Base-by-base conservation (phyloP, 2,113 vertebrate species). In the Oplegnathus fasciatus region DNA sequence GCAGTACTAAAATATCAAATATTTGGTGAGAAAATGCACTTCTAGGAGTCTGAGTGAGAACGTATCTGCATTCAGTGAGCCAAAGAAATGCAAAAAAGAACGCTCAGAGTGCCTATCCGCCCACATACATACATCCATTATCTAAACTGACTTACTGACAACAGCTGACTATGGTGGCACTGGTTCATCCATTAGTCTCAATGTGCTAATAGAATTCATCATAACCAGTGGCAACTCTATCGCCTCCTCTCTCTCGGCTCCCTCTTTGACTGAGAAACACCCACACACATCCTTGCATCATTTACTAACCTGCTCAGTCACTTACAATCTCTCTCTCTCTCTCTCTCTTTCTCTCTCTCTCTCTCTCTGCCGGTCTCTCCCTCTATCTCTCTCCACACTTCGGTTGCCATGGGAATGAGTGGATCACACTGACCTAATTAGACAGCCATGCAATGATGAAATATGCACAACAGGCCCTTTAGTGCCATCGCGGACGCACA, bases 351-450 rank as follows among this genome's bases (percentile, higher is more conserved):
- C 30, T 80, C 58, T 54, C 44, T 42, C 75, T 37, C 48, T 52
- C 34, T 67, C 66, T 3, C 34, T 37, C 50, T 20, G 1, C 20
- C 5, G 11, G 2, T 44, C 42, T 1, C 9, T 55, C 61, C 58
- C 55, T 55, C 48, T 48, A 24, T 50, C 60, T 88, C 55, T 71
- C 57, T 52, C 65, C 79, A 88, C 87, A 81, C 82, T 86, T 83
- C 50, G 54, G 94, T 94, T 94, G 82, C 93, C 88, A 94, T 94
- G 92, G 93, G 89, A 94, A 94, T 90, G 89, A 86, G 88, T 61
- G 54, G 88, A 89, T 92, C 89, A 92, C 83, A 74, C 91, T 94
- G 94, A 94, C 94, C 93, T 92, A 94, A 95, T 94, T 95, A 95
- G 87, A 93, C 83, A 89, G 88, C 87, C 88, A 84, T 87, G 92